Base-by-base conservation (phyloP, 1,140 invertebrate species). In the Thereuonema tuberculata region DNA sequence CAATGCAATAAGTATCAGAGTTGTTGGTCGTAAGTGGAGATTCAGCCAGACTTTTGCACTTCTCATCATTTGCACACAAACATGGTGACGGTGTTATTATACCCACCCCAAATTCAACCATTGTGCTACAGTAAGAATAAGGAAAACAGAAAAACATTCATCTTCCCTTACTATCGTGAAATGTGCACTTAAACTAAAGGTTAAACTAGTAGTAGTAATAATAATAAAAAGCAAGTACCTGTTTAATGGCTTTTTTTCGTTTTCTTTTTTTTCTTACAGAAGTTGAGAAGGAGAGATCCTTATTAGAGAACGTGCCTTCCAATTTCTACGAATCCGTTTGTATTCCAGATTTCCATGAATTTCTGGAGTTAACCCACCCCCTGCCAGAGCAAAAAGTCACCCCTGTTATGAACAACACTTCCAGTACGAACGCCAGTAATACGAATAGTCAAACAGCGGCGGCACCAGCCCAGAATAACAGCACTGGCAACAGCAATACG, bases 291-390 rank as follows among this genome's bases (percentile, higher is more conserved):
- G 82, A 84, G 64, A 75, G 70, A 55, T 75, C 79, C 20, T 77
- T 81, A 46, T 72, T 81, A 69, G 83, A 83, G 69, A 83, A 83
- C 67, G 78, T 81, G 68, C 74, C 75, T 26, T 72, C 76, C 56
- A 82, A 79, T 71, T 78, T 86, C 66, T 88, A 86, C 76, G 85
- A 87, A 66, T 81, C 82, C 62, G 81, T 86, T 66, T 87, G 85
- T 65, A 84, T 87, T 66, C 84, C 85, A 62, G 86, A 89, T 70
- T 76, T 87, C 65, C 79, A 76, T 60, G 82, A 83, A 67, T 84
- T 83, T 70, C 76, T 85, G 66, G 72, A 73, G 58, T 60, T 65
- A 28, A 77, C 76, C 46, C 66, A 67, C 48, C 61, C 67, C 23
- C 46, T 65, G 20, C 56, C 65, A 37, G 59, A 63, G 14, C 59